phyloP scores from a whole-genome alignment of 1,140 invertebrate species.

The Macrobrachium nipponense region DNA sequence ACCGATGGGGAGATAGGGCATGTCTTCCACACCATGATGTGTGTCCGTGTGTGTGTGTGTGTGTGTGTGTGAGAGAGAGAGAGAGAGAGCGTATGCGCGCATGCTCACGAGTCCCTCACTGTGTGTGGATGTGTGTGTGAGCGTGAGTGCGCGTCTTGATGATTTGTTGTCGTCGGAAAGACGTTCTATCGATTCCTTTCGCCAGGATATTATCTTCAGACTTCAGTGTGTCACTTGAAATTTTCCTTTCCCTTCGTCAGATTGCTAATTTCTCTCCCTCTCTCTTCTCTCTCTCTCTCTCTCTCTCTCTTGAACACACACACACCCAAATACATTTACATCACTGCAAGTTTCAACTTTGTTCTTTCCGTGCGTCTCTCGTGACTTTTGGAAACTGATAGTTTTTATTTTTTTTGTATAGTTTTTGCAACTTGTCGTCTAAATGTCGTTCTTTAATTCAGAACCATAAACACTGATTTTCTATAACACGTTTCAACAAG shows the following conservation, averaged over 20 bases:
- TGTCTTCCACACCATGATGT: not conserved
- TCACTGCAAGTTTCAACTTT: not conserved
- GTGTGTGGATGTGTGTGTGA: constrained; percentile 3
- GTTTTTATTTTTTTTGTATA: no score
- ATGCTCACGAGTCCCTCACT: not conserved
- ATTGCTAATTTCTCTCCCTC: not conserved
- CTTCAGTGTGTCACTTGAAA: constrained; percentile 6
- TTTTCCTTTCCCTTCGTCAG: not conserved
- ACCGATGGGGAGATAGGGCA: no score
- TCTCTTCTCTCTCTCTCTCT: constrained; percentile 23
- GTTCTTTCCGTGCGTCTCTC: not conserved
- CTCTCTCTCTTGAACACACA: not conserved
- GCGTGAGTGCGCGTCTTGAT: constrained; percentile 7
- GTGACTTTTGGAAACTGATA: no score
- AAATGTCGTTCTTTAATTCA: no score
- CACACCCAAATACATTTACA: not conserved
- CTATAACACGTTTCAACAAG: no score
- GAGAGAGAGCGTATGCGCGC: not conserved
- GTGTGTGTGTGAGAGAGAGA: constrained; percentile 9
- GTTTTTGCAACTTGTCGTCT: no score
- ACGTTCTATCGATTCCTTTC: not conserved
- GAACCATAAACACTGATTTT: no score
- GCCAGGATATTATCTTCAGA: not conserved
- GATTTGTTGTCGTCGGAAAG: constrained; percentile 1
- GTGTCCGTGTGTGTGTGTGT: not conserved